phyloP scores from a whole-genome alignment of 2,888 invertebrate genomes.

The Argynnis bischoffii region DNA sequence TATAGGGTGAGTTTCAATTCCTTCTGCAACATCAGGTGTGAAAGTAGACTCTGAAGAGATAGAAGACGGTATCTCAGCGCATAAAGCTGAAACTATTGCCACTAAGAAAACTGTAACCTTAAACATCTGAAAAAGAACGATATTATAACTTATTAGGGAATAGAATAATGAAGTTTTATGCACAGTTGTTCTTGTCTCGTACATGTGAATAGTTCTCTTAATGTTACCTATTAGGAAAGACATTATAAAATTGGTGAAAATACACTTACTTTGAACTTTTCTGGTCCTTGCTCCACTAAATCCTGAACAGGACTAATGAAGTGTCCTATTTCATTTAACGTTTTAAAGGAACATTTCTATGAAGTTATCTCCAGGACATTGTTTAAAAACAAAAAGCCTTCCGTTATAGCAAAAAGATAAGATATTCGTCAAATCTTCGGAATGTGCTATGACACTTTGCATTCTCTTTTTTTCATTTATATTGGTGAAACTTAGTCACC shows the following conservation, averaged over 20 bases:
- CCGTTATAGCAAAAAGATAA: slow-evolving; percentile 45
- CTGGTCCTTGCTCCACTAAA: slow-evolving; percentile 37
- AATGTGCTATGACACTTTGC: slow-evolving; percentile 46
- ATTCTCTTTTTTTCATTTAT: not conserved
- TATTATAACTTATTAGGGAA: not conserved
- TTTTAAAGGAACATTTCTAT: slow-evolving; percentile 41
- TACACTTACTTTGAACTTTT: slow-evolving; percentile 52
- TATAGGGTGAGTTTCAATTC: slow-evolving; percentile 50
- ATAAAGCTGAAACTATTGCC: slow-evolving; percentile 47
- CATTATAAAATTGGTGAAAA: not conserved
- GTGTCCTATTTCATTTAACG: slow-evolving; percentile 38
- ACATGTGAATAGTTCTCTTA: not conserved
- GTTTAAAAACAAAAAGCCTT: slow-evolving; percentile 59
- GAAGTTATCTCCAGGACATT: slow-evolving; percentile 59
- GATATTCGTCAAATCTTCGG: slow-evolving; percentile 64
- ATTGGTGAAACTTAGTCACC: slow-evolving; percentile 1
- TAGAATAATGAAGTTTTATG: too few relatives aligned
- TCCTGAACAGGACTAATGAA: slow-evolving; percentile 50
- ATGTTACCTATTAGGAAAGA: not conserved
- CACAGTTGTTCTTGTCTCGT: too few relatives aligned
- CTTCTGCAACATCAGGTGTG: slow-evolving; percentile 54
- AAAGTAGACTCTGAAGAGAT: slow-evolving; percentile 48
- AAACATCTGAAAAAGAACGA: slow-evolving; percentile 57
- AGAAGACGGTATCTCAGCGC: slow-evolving; percentile 61
- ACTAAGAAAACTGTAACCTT: slow-evolving; percentile 48